phyloP scores from a whole-genome alignment of 2,797 vertebrate genomes.

The Geotrypetes seraphini region DNA sequence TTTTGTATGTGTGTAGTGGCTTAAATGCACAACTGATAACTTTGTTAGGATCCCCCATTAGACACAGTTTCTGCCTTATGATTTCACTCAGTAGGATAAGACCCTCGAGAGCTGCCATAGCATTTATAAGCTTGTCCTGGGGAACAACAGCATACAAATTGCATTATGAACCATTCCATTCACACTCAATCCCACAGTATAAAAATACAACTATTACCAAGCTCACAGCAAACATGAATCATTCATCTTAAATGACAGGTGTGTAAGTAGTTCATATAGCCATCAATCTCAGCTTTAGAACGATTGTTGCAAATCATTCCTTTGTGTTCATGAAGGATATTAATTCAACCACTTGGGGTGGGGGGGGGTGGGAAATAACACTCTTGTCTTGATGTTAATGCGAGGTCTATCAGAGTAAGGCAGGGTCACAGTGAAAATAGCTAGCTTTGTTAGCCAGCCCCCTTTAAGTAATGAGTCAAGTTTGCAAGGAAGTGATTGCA shows the following conservation, averaged over 20 bases:
- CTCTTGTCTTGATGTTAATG: conserved; percentile 9
- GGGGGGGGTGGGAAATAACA: too few species aligned
- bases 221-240: neutral
- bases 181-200: neutral
- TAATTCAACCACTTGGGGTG: conserved; percentile 4
- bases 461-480: too few species aligned
- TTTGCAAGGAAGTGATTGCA: too few species aligned
- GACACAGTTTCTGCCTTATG: neutral
- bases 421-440: rapidly evolving
- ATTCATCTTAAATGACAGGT: neutral
- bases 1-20: neutral
- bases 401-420: conserved; percentile 10
- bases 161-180: neutral
- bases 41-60: neutral
- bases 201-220: neutral
- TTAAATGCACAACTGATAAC: conserved; percentile 16
- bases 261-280: neutral
- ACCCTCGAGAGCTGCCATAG: neutral
- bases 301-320: neutral
- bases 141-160: neutral
- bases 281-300: neutral
- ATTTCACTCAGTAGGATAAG: neutral
- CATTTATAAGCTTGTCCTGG: neutral
- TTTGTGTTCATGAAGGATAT: neutral
- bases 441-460: neutral